These are phyloP conservation scores for Lepus americanus DNA, from an alignment of 2,113 vertebrate genomes.

Conservation along the genomic window DNA sequence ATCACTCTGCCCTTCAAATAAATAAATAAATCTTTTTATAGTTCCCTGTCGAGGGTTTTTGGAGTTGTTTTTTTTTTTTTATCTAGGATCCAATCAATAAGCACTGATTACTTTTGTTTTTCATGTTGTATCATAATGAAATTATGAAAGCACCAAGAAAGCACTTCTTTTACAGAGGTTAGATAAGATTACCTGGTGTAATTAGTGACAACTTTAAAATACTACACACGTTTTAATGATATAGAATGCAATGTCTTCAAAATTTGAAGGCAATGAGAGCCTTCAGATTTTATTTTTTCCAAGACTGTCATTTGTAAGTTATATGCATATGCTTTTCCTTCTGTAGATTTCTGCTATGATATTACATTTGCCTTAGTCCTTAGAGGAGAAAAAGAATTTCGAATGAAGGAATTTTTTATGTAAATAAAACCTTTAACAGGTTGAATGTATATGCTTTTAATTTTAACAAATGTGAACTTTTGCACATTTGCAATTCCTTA, in stretches of 20 bases:
- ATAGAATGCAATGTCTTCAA: not conserved
- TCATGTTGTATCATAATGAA: conserved; percentile 8
- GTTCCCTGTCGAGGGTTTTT: not conserved
- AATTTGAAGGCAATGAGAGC: not conserved
- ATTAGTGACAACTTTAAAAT: conserved; percentile 12
- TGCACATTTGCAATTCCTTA: not conserved
- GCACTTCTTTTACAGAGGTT: not conserved
- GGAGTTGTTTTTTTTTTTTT: not conserved
- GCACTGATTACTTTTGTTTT: not conserved
- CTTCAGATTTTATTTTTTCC: not conserved
- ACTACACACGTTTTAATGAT: not conserved
- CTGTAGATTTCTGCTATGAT: not conserved
- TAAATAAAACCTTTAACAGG: conserved; percentile 11
- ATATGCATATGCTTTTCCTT: not conserved
- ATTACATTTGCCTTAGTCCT: conserved; percentile 18
- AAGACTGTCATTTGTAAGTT: not conserved
- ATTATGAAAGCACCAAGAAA: conserved; percentile 9
- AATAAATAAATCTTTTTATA: no score
- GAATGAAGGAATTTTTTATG: not conserved
- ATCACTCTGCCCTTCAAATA: no score
- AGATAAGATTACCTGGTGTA: not conserved
- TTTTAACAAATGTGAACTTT: not conserved
- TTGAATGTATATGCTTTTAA: not conserved
- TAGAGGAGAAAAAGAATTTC: not conserved
- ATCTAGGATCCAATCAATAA: not conserved